Percentiles rank a stretch among this genome's conserved stretches.
Evolutionary conservation across 2,113 vertebrate genomes (phyloP).

Genomic region (Actenoides lindsayi): DNA sequence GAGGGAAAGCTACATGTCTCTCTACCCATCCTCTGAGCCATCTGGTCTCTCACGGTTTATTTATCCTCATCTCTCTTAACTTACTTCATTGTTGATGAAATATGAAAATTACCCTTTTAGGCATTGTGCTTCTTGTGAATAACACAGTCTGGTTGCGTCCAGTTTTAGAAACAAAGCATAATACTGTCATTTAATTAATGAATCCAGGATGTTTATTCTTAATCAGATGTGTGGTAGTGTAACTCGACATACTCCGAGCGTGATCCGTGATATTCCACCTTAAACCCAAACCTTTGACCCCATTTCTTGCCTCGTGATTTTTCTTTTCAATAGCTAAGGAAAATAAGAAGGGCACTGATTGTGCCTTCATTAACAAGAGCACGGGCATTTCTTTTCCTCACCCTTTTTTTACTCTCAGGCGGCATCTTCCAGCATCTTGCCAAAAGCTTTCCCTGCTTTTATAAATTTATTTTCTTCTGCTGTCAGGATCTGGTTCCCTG

Average conservation of each 20-base stretch:
- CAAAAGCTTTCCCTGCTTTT: neutral
- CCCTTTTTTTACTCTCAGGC: neutral
- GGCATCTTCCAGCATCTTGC: neutral
- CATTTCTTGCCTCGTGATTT: neutral
- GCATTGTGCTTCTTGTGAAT: neutral
- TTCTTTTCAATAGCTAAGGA: neutral
- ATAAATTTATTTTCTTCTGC: neutral
- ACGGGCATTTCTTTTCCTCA: neutral
- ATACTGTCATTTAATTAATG: neutral
- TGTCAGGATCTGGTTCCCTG: neutral
- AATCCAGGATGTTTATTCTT: neutral
- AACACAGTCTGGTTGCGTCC: neutral
- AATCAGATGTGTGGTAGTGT: neutral
- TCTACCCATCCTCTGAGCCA: neutral
- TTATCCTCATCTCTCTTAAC: neutral
- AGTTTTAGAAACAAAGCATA: neutral
- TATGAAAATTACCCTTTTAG: neutral
- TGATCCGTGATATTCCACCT: neutral
- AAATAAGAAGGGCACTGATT: neutral
- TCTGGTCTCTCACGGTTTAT: neutral
- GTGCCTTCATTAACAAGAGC: neutral
- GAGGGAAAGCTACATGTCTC: neutral
- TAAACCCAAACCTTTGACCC: neutral
- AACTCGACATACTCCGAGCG: fast-evolving
- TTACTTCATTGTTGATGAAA: neutral